Conservation (phyloP, 2,888 invertebrate genomes). For the Drosophila longiperda region DNA sequence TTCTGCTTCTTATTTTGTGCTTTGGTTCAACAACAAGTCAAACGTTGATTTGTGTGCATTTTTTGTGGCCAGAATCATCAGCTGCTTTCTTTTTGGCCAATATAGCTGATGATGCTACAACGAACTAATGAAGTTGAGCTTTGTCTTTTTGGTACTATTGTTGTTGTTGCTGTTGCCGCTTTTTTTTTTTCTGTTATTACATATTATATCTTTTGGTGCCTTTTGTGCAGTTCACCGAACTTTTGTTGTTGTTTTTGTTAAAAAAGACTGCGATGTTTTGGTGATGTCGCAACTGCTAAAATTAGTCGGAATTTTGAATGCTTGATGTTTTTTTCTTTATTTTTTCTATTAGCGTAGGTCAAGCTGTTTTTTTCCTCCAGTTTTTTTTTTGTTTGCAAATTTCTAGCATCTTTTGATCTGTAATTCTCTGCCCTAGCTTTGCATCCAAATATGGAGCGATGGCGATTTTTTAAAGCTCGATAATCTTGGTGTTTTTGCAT, state of each 20-base stretch:
- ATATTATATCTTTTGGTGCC: constrained; percentile 52
- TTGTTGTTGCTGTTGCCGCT: constrained; percentile 21
- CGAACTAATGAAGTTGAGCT: constrained; percentile 69
- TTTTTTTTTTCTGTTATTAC: constrained; percentile 49
- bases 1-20: constrained; percentile 23
- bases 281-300: constrained; percentile 78
- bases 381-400: constrained; percentile 37
- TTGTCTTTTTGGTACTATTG: constrained; percentile 58
- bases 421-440: constrained; percentile 19
- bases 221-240: constrained; percentile 79
- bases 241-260: constrained; percentile 59
- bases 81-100: constrained; percentile 71
- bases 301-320: constrained; percentile 63
- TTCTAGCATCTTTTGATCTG: constrained; percentile 39
- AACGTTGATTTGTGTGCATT: constrained; percentile 77
- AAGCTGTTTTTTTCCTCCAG: constrained; percentile 59
- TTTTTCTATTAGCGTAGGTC: constrained; percentile 76
- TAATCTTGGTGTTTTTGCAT: constrained; percentile 19
- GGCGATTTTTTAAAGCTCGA: constrained; percentile 20
- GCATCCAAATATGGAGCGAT: constrained; percentile 45
- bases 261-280: constrained; percentile 54
- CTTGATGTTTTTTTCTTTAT: constrained; percentile 20
- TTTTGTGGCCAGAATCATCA: constrained; percentile 57
- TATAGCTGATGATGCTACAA: constrained; percentile 59
- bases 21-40: constrained; percentile 62